A percentile compares a stretch with the other conserved stretches of the same genome.
Evolutionary conservation across 1,140 invertebrate species (phyloP).

Genomic region (Apis mellifera): Amel_HAv3.1 CM009932.2:1112001-1112500

Average conservation of each 20-base stretch:
- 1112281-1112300: not conserved
- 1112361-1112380: not conserved
- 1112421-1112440: not conserved
- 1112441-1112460: not conserved
- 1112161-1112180: not conserved
- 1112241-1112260: not conserved
- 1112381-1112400: not conserved
- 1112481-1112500: not conserved
- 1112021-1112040: not conserved
- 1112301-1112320: not conserved
- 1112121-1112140: too few relatives aligned
- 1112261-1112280: not conserved
- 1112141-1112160: not conserved
- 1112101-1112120: too few relatives aligned
- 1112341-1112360: not conserved
- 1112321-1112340: constrained; percentile 1
- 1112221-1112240: not conserved
- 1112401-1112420: not conserved
- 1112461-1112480: not conserved
- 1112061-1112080: too few relatives aligned
- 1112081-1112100: too few relatives aligned
- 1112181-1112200: not conserved
- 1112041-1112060: too few relatives aligned
- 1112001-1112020: too few relatives aligned
- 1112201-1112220: too few relatives aligned